Percentiles rank a stretch among this genome's conserved stretches.
Conservation (phyloP, 2,797 vertebrate species). For the Argya squamiceps region DNA sequence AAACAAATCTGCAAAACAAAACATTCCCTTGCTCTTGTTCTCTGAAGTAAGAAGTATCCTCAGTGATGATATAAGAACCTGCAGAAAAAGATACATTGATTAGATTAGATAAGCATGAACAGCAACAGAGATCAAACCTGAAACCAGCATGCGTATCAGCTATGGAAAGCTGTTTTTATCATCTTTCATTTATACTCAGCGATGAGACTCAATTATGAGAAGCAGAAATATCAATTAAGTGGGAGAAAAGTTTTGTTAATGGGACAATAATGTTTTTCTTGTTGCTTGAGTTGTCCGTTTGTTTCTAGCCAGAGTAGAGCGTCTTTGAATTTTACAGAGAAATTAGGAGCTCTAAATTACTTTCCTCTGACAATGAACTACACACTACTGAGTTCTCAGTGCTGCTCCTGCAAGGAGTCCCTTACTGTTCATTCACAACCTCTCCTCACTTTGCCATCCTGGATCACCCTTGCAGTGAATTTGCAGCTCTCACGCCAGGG, state of each 20-base stretch:
- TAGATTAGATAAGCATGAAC: conserved; percentile 65
- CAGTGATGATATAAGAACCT: neutral
- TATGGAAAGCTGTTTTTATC: conserved; percentile 50
- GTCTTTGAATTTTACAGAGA: neutral
- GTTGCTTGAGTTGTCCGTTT: conserved; percentile 8
- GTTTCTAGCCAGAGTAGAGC: neutral
- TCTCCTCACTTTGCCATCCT: neutral
- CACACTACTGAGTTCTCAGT: neutral
- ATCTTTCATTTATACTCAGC: conserved; percentile 40
- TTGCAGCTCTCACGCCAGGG: neutral
- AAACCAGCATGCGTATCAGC: conserved; percentile 10
- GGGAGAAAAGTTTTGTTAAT: conserved; percentile 58
- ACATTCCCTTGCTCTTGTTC: neutral
- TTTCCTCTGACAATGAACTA: neutral
- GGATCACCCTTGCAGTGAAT: neutral
- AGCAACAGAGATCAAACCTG: conserved; percentile 41
- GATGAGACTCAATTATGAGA: conserved; percentile 16
- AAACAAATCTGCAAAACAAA: neutral
- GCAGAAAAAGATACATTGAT: conserved; percentile 54
- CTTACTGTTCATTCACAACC: neutral
- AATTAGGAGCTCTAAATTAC: neutral
- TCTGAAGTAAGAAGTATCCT: neutral
- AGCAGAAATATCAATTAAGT: conserved; percentile 50
- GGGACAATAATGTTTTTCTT: conserved; percentile 42
- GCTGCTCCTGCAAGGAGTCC: neutral